phyloP scores from a whole-genome alignment of 2,797 vertebrate genomes.

The Loris lydekkerianus region DNA sequence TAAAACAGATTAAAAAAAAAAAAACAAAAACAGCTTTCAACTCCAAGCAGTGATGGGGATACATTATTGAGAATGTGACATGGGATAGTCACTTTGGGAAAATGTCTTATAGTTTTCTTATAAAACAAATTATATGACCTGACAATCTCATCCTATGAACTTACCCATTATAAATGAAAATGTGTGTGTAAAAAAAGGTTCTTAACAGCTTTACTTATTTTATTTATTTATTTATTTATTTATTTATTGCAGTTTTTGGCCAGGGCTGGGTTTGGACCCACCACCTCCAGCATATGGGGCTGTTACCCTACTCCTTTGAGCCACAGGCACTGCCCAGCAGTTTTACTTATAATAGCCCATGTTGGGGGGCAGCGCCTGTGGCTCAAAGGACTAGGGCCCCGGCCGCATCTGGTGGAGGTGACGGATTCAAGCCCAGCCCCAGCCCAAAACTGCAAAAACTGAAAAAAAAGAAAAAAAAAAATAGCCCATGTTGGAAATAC shows the following conservation, averaged over 20 bases:
- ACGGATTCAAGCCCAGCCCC: too few relatives aligned
- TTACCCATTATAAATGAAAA: not conserved
- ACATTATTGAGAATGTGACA: not conserved
- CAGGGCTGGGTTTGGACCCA: too few relatives aligned
- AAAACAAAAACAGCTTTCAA: not conserved
- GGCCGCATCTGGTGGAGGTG: too few relatives aligned
- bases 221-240: too few relatives aligned
- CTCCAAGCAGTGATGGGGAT: not conserved
- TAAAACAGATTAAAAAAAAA: not conserved
- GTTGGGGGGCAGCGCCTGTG: too few relatives aligned
- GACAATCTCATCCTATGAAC: not conserved
- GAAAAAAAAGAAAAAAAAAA: not conserved
- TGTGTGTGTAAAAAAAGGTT: not conserved
- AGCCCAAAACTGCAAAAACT: not conserved
- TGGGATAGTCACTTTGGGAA: not conserved
- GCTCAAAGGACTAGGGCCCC: too few relatives aligned
- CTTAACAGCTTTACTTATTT: not conserved
- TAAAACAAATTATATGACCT: not conserved
- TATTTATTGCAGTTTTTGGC: too few relatives aligned
- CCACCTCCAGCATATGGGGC: too few relatives aligned
- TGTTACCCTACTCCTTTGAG: too few relatives aligned
- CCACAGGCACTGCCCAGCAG: too few relatives aligned
- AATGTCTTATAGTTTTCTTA: not conserved
- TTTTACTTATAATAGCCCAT: too few relatives aligned
- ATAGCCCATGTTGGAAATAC: not conserved